These are phyloP conservation scores for Drosophila kuntzei DNA, from an alignment of 2,888 invertebrate genomes.

Conservation along the genomic window DNA sequence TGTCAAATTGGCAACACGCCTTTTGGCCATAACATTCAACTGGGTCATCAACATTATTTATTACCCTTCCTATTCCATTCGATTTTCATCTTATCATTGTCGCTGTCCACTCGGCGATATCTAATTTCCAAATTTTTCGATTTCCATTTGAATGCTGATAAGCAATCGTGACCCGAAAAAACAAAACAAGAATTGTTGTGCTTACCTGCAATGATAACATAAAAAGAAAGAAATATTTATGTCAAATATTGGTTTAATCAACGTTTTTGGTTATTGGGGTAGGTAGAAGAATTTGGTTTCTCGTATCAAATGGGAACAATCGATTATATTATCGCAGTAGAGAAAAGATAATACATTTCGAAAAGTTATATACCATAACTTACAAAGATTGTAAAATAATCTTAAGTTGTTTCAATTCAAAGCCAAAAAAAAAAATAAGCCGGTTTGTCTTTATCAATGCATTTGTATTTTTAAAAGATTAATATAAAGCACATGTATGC, in stretches of 20 bases:
- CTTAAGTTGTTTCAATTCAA: no score
- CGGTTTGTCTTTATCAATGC: no score
- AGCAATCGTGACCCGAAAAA: constrained; percentile 7
- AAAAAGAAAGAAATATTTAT: constrained; percentile 21
- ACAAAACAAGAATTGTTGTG: constrained; percentile 2
- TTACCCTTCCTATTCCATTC: constrained; percentile 8
- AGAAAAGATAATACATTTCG: neutral
- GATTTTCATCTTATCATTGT: constrained; percentile 20
- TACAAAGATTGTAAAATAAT: no score
- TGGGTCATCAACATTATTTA: constrained; percentile 48
- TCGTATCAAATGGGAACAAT: neutral
- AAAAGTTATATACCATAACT: neutral
- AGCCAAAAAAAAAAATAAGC: no score
- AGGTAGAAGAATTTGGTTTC: constrained; percentile 24
- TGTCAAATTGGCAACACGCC: constrained; percentile 49
- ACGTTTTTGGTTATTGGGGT: constrained; percentile 36
- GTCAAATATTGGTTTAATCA: constrained; percentile 32
- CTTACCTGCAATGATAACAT: constrained; percentile 54
- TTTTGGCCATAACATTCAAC: constrained; percentile 36
- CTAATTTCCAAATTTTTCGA: constrained; percentile 25
- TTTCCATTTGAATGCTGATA: constrained; percentile 35
- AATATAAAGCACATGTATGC: no score
- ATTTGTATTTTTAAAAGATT: no score
- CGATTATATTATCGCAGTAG: neutral
- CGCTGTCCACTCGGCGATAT: constrained; percentile 9